Base-by-base conservation (phyloP, 2,797 vertebrate species). In the Microcaecilia unicolor region DNA sequence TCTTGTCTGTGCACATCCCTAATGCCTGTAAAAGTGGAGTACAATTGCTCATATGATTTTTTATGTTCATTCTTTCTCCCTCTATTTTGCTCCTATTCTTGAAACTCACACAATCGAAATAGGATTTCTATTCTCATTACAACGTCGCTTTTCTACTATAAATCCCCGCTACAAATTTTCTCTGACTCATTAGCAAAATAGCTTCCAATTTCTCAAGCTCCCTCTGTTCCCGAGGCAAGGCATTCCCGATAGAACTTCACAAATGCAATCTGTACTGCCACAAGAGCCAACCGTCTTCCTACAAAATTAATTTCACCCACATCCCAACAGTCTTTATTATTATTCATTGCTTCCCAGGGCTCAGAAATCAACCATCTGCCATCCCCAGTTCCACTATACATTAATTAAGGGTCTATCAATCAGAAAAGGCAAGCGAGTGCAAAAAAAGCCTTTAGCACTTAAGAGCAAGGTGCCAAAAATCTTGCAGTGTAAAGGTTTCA, bases 361-460 rank as follows among this genome's bases (percentile, higher is more conserved):
- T 72, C 63, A 58, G 58, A 59, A 74, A 69, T 28, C 62, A 70
- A 57, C 77, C 74, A 78, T 81, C 78, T 81, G 75, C 70, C 67
- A 61, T 44, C n/a, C 34, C 54, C 49, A 18, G 64, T 61, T 67
- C 43, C 33, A 62, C 64, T 59, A 52, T 39, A 67, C 54, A 47
- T 66, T 80, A 76, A 78, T 76, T 76, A 83, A 68, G 49, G 51
- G 44, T 44, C 70, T 67, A 61, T 57, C 64, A 64, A 64, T 59
- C 43, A 63, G 58, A 48, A 50, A 34, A 37, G 22, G 37, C 34
- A 28, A 44, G 27, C 37, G 6, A 9, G 4, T 8, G n/a, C 14
- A 33, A 10, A 22, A n/a, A n/a, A 32, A 43, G 15, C 10, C 30
- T 24, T 31, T n/a, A 15, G 7, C 7, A 18, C 34, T 44, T 41